These are phyloP conservation scores for Serranus cabrilla DNA, from an alignment of 2,797 vertebrate genomes.

Conservation along the genomic window DNA sequence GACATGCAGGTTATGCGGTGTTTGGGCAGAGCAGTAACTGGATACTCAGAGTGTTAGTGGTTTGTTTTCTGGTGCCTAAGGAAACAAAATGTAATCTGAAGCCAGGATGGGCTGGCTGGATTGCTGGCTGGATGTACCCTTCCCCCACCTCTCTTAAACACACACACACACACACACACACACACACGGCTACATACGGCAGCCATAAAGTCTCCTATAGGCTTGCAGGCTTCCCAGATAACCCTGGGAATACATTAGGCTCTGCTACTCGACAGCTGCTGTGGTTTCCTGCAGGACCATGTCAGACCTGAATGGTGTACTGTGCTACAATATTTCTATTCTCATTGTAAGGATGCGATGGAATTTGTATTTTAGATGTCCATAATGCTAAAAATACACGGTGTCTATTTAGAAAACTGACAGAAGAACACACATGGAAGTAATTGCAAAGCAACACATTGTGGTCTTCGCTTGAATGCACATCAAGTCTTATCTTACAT, in stretches of 20 bases:
- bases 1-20: constrained; percentile 43
- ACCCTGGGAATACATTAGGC: constrained; percentile 69
- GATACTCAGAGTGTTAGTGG: constrained; percentile 69
- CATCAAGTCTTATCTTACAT: not conserved
- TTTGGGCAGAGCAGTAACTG: constrained; percentile 62
- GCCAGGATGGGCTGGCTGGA: constrained; percentile 77
- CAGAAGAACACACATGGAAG: not conserved
- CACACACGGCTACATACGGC: constrained; percentile 68
- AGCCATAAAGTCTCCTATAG: constrained; percentile 77
- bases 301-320: constrained; percentile 33
- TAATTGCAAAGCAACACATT: not conserved
- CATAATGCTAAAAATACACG: not conserved
- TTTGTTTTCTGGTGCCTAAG: constrained; percentile 86
- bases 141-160: constrained; percentile 57
- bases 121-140: constrained; percentile 66
- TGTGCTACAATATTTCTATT: constrained; percentile 25
- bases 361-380: constrained; percentile 8
- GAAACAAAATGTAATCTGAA: constrained; percentile 87
- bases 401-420: not conserved
- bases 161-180: constrained; percentile 1
- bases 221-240: constrained; percentile 63
- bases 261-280: constrained; percentile 57
- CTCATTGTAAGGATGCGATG: not conserved
- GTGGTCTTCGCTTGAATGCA: not conserved
- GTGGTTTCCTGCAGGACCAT: constrained; percentile 41